Evolutionary conservation across 2,113 vertebrate genomes (phyloP), one percentile per base, ranked within the genome.

Genomic region (Geothlypis trichas): DNA sequence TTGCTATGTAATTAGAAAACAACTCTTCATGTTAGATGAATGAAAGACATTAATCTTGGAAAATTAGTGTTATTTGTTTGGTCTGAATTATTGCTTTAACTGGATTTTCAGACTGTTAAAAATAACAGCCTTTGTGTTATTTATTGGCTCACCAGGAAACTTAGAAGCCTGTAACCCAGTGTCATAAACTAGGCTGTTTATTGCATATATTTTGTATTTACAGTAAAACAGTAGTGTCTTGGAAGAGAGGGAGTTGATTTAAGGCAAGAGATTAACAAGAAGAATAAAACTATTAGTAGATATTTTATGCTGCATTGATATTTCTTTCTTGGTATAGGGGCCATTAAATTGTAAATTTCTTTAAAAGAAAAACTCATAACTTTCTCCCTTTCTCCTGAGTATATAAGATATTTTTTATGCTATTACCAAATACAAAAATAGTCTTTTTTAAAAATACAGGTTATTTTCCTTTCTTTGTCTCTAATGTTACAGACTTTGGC

Each of bases 331-430:
- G 9, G 74, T 74, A 84, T 52, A 37, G 9, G 93, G 7, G 19
- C 95, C 37, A 78, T 93, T 96, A 68, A 28, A 76, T 20, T 76
- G 27, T 19, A 86, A 19, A 47, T 55, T 87, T 96, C 66, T 96
- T 95, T 61, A 65, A 85, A 88, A 54, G 19, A 91, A 31, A 6
- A 83, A 47, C 75, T 96, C 15, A 35, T 22, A 90, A 9, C 39
- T 91, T 89, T 59, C 74, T 75, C 16, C 20, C 13, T 96, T 74
- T 26, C 21, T 94, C 26, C 76, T 47, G 21, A 8, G 55, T 71
- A 79, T 12, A 55, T 37, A 90, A 75, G 11, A 33, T 72, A 15
- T 63, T 92, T 95, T 90, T 41, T 35, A 71, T 91, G 51, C 7
- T 76, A 22, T 39, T 83, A 89, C 42, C 28, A 72, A 81, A 87